These are phyloP conservation scores for Drosophila planitibia DNA, from an alignment of 2,888 invertebrate genomes.

Conservation along the genomic window DNA sequence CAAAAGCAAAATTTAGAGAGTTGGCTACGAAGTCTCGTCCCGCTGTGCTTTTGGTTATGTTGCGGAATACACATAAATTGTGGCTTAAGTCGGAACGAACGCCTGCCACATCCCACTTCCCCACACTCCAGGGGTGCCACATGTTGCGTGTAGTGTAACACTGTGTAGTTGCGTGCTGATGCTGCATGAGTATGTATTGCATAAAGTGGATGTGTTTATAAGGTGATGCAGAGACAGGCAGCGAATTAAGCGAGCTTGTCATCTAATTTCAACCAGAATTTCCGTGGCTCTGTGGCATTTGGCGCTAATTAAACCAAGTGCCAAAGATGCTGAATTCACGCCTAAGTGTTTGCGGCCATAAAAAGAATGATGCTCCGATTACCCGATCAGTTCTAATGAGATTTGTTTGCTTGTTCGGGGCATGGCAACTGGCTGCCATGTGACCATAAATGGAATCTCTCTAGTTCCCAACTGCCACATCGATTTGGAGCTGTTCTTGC, in stretches of 20 bases:
- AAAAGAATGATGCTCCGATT: conserved; percentile 69
- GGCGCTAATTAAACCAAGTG: conserved; percentile 74
- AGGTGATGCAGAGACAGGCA: conserved; percentile 35
- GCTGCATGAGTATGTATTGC: conserved; percentile 33
- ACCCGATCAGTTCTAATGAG: conserved; percentile 64
- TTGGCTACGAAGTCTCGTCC: conserved; percentile 36
- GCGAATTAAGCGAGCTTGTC: conserved; percentile 51
- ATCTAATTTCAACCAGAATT: conserved; percentile 66
- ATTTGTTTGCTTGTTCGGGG: conserved; percentile 42
- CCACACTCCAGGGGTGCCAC: conserved; percentile 35
- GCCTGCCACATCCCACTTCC: not conserved
- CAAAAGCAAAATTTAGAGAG: conserved; percentile 31
- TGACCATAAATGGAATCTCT: conserved; percentile 56
- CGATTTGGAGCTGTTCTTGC: conserved; percentile 21
- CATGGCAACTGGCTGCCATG: conserved; percentile 52
- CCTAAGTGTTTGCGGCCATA: conserved; percentile 82
- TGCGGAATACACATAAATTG: conserved; percentile 63
- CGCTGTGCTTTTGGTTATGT: conserved; percentile 67
- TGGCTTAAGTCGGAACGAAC: conserved; percentile 10
- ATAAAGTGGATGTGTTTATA: conserved; percentile 53
- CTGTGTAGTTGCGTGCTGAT: conserved; percentile 44
- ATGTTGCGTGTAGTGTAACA: conserved; percentile 65
- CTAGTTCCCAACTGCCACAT: conserved; percentile 14
- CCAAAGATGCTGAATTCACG: conserved; percentile 80
- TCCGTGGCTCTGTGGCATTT: conserved; percentile 61